Evolutionary conservation across 1,140 invertebrate genomes (phyloP).

Genomic region (Medauroidea extradentata): DNA sequence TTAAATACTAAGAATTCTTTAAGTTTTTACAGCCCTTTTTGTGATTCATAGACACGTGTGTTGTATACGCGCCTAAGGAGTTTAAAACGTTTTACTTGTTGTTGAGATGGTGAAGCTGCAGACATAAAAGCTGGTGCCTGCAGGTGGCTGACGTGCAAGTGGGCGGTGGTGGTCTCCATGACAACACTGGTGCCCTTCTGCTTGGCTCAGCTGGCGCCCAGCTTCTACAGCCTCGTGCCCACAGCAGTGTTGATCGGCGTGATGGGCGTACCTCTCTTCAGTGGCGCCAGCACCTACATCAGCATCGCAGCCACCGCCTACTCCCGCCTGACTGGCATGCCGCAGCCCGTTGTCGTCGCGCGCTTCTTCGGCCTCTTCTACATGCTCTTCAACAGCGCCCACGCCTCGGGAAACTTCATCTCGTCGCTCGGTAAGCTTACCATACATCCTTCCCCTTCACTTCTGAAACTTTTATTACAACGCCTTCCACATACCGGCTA

Average conservation of each 20-base stretch:
- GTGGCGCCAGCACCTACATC: constrained; percentile 56
- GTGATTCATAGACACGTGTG: too few species aligned
- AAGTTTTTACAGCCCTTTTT: too few species aligned
- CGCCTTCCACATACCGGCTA: too few species aligned
- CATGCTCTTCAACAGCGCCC: constrained; percentile 54
- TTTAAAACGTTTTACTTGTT: too few species aligned
- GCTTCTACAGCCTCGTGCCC: constrained; percentile 48
- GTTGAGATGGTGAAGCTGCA: too few species aligned
- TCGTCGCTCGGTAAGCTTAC: constrained; percentile 51
- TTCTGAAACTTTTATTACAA: too few species aligned
- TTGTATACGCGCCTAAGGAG: too few species aligned
- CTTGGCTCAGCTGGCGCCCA: constrained; percentile 52
- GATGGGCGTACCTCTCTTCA: constrained; percentile 55
- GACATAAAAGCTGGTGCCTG: too few species aligned
- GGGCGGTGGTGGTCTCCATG: constrained; percentile 51
- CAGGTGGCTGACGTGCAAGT: constrained; percentile 49
- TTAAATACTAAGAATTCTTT: too few species aligned
- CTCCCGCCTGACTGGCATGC: constrained; percentile 35
- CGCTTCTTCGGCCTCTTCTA: constrained; percentile 62
- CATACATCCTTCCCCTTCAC: too few species aligned
- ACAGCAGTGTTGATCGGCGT: constrained; percentile 47
- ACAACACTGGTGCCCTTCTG: constrained; percentile 53
- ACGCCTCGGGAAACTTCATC: constrained; percentile 54
- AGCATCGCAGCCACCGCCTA: constrained; percentile 48
- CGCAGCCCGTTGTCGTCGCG: constrained; percentile 47